Conservation (phyloP, 1,140 invertebrate genomes). For the Eciton burchellii region DNA sequence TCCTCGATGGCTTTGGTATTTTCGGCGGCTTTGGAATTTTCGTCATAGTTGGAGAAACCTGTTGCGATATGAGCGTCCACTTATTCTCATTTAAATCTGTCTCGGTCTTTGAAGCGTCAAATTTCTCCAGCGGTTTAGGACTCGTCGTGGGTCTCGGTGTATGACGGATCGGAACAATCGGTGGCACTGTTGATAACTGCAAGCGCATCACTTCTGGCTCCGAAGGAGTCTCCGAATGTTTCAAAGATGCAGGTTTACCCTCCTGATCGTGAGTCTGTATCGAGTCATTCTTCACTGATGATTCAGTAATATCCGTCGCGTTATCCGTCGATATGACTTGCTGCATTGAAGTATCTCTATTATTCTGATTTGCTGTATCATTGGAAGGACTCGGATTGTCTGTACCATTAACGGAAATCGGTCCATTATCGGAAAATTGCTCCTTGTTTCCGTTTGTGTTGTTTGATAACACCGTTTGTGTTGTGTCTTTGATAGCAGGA, state of each 20-base stretch:
- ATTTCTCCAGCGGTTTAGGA: constrained; percentile 30
- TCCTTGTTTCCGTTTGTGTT: not conserved
- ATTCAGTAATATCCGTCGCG: not conserved
- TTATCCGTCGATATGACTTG: not conserved
- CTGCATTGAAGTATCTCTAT: not conserved
- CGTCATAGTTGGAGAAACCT: constrained; percentile 67
- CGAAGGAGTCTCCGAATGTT: constrained; percentile 26
- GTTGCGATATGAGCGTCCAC: constrained; percentile 80
- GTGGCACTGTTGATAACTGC: not conserved
- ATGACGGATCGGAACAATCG: constrained; percentile 6
- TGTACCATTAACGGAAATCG: not conserved
- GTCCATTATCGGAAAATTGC: not conserved
- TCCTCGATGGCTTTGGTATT: constrained; percentile 22
- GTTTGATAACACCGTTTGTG: not conserved
- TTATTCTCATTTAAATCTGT: constrained; percentile 68
- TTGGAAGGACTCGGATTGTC: not conserved
- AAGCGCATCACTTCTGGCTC: constrained; percentile 6
- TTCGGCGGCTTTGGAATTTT: constrained; percentile 74
- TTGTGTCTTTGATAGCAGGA: not conserved
- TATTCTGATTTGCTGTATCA: constrained; percentile 5
- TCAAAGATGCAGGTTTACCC: constrained; percentile 21
- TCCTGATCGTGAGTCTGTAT: not conserved
- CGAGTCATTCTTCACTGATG: not conserved
- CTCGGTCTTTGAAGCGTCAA: not conserved
- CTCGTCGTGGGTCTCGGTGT: not conserved